These are phyloP conservation scores for Dipodomys stephensi DNA, from an alignment of 2,113 vertebrate genomes.

Conservation along the genomic window DNA sequence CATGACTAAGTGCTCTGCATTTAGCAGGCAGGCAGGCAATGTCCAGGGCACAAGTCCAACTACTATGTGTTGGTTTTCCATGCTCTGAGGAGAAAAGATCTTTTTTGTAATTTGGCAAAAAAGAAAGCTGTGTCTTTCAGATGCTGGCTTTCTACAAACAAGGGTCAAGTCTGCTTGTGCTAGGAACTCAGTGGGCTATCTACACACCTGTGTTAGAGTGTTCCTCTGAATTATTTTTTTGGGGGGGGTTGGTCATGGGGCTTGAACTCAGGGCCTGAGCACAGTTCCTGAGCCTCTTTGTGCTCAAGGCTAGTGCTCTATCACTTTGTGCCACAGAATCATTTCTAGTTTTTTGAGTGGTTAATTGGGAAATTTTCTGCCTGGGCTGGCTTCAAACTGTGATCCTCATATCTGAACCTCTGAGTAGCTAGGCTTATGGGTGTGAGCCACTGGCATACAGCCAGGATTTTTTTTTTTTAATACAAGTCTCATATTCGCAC, in stretches of 20 bases:
- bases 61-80: slow-evolving; percentile 61
- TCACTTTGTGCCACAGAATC: too few relatives aligned
- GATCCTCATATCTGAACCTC: too few relatives aligned
- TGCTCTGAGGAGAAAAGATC: slow-evolving; percentile 45
- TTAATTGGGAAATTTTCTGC: too few relatives aligned
- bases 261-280: too few relatives aligned
- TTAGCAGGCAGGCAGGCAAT: slow-evolving; percentile 64
- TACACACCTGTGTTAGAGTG: not conserved
- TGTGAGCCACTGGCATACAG: not conserved
- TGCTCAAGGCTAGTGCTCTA: too few relatives aligned
- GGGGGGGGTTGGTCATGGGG: too few relatives aligned
- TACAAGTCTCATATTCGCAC: not conserved
- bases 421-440: too few relatives aligned
- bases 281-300: too few relatives aligned
- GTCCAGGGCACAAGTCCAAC: slow-evolving; percentile 72
- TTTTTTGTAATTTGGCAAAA: slow-evolving; percentile 49
- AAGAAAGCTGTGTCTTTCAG: not conserved
- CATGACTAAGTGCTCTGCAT: slow-evolving; percentile 75
- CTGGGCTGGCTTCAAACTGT: too few relatives aligned
- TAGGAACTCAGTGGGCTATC: not conserved
- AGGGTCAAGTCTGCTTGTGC: not conserved
- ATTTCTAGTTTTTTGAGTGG: too few relatives aligned
- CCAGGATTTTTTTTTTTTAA: not conserved
- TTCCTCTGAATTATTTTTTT: not conserved
- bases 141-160: slow-evolving; percentile 50